phyloP scores from a whole-genome alignment of 2,888 invertebrate species.

The Megamerina dolium region DNA sequence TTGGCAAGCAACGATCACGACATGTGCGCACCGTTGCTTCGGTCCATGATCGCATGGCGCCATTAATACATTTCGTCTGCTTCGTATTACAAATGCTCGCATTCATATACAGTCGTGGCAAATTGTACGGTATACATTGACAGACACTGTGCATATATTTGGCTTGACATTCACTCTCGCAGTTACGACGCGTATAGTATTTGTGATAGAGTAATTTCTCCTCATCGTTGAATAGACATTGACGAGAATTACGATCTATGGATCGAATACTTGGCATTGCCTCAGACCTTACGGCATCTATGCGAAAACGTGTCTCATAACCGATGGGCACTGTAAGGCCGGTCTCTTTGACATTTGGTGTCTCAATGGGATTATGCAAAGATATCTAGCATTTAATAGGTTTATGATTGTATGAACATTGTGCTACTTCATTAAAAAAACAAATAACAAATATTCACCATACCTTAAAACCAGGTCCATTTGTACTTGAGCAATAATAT shows the following conservation, averaged over 20 bases:
- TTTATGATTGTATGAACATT: background rate
- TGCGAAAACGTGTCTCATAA: constrained; percentile 61
- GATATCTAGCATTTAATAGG: constrained; percentile 10
- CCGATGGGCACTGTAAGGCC: constrained; percentile 67
- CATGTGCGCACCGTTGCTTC: constrained; percentile 22
- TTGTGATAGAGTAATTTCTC: constrained; percentile 60
- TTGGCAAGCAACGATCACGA: constrained; percentile 58
- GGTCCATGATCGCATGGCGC: constrained; percentile 15
- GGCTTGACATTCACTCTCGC: constrained; percentile 58
- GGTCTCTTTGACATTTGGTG: constrained; percentile 68
- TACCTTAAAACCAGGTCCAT: constrained; percentile 52
- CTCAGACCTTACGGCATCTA: constrained; percentile 62
- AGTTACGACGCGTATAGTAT: constrained; percentile 37
- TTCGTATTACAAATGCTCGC: constrained; percentile 55
- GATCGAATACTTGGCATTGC: constrained; percentile 57
- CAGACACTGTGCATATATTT: constrained; percentile 26
- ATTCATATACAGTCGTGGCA: constrained; percentile 57
- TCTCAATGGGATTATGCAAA: constrained; percentile 69
- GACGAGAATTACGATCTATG: constrained; percentile 58
- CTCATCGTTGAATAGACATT: constrained; percentile 68
- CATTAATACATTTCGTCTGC: constrained; percentile 23
- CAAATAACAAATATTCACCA: constrained; percentile 30
- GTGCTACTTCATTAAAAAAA: background rate
- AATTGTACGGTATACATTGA: constrained; percentile 33
- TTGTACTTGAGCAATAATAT: constrained; percentile 74